phyloP scores from a whole-genome alignment of 2,797 vertebrate genomes.

The Myotis pilosus region DNA sequence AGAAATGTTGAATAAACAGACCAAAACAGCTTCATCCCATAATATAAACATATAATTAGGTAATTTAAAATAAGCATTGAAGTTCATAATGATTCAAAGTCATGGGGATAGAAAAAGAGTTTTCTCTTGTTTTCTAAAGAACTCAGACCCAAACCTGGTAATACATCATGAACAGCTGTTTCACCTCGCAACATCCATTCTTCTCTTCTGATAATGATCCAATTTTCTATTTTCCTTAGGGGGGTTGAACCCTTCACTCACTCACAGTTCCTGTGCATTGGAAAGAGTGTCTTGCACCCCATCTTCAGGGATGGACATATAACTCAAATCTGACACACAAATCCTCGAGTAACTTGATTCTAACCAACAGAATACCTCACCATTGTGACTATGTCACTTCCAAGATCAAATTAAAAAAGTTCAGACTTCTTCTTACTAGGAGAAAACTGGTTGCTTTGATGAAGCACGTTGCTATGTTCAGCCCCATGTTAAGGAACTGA shows the following conservation, averaged over 20 bases:
- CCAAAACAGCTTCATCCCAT: slow-evolving; percentile 41
- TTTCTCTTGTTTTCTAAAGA: neutral
- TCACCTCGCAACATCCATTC: neutral
- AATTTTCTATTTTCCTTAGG: neutral
- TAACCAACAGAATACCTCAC: neutral
- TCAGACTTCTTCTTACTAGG: neutral
- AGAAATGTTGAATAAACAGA: slow-evolving; percentile 54
- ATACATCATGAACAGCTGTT: neutral
- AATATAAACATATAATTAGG: slow-evolving; percentile 58
- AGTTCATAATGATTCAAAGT: slow-evolving; percentile 58
- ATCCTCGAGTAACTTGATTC: neutral
- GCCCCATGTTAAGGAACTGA: neutral
- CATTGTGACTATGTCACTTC: neutral
- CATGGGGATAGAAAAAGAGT: neutral
- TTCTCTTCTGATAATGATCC: neutral
- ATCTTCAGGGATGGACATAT: neutral
- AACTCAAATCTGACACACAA: neutral
- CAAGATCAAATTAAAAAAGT: neutral
- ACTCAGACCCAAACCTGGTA: neutral
- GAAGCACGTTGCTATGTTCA: neutral
- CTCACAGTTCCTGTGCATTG: neutral
- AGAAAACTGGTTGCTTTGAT: neutral
- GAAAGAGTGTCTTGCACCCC: neutral
- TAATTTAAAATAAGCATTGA: slow-evolving; percentile 58
- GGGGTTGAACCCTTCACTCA: neutral